Percentiles rank a stretch among this genome's conserved stretches.
Conservation (phyloP, 2,113 vertebrate genomes). For the Ammodytes dubius region DNA sequence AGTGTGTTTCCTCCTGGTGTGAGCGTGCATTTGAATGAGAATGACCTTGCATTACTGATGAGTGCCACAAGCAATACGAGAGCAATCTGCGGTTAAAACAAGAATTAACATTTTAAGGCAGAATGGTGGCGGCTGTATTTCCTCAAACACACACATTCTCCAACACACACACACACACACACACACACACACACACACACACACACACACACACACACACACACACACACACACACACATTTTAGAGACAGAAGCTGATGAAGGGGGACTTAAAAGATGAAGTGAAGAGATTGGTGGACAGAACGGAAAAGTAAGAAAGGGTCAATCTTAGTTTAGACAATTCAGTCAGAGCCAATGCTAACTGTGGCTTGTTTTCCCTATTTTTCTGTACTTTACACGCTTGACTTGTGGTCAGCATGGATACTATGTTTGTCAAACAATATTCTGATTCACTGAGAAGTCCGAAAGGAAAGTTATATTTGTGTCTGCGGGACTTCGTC, state of each 20-base stretch:
- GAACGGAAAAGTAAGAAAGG: slow-evolving; percentile 46
- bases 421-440: slow-evolving; percentile 70
- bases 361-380: slow-evolving; percentile 60
- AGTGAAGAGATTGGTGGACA: slow-evolving; percentile 37
- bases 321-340: slow-evolving; percentile 67
- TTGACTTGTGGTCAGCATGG: slow-evolving; percentile 67
- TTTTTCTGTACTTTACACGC: slow-evolving; percentile 47
- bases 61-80: slow-evolving; percentile 79
- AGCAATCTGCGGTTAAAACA: slow-evolving; percentile 67
- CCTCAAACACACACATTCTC: slow-evolving; percentile 50
- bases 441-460: slow-evolving; percentile 55
- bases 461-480: slow-evolving; percentile 51
- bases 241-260: slow-evolving; percentile 38
- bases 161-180: slow-evolving; percentile 4
- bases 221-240: slow-evolving; percentile 11
- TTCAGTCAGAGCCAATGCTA: slow-evolving; percentile 52
- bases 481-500: slow-evolving; percentile 57
- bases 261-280: slow-evolving; percentile 53
- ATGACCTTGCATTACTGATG: slow-evolving; percentile 82
- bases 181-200: slow-evolving; percentile 2
- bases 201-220: slow-evolving; percentile 1
- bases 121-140: slow-evolving; percentile 61
- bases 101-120: slow-evolving; percentile 70
- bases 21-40: slow-evolving; percentile 82
- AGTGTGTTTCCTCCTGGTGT: slow-evolving; percentile 77